Conservation (phyloP, 37 sponge, comb jelly and placozoan species). For the Corticium candelabrum region DNA sequence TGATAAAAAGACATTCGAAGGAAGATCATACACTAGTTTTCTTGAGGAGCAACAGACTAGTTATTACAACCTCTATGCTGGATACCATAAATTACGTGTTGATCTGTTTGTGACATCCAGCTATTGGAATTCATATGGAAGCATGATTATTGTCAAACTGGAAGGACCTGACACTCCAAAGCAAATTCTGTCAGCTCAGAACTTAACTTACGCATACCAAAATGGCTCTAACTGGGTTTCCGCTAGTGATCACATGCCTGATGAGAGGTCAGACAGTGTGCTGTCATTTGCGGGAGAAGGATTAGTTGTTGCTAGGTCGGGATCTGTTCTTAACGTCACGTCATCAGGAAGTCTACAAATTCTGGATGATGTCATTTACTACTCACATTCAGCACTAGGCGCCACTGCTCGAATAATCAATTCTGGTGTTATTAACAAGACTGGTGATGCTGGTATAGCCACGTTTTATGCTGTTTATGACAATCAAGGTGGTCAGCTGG, state of each 20-base stretch:
- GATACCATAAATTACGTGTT: not conserved
- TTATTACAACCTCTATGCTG: not conserved
- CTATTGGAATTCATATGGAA: not conserved
- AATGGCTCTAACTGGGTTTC: not conserved
- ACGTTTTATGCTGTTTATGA: not conserved
- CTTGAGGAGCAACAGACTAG: not conserved
- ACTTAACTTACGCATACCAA: not conserved
- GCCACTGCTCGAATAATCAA: not conserved
- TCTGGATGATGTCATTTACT: not conserved
- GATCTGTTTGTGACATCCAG: not conserved
- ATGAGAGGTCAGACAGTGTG: not conserved
- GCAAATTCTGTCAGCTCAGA: not conserved
- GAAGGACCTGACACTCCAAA: conserved; percentile 2
- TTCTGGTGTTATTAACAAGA: conserved; percentile 1
- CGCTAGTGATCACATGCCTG: not conserved
- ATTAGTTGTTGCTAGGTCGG: not conserved
- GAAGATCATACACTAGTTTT: not conserved
- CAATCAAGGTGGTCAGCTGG: not conserved
- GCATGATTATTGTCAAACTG: not conserved
- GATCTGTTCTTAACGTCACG: not conserved
- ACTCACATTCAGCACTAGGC: not conserved
- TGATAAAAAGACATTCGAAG: not conserved
- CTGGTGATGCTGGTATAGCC: not conserved
- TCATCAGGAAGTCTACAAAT: not conserved
- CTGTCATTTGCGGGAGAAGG: not conserved